Conservation (phyloP, 2,113 vertebrate species). For the Lepisosteus osseus region DNA sequence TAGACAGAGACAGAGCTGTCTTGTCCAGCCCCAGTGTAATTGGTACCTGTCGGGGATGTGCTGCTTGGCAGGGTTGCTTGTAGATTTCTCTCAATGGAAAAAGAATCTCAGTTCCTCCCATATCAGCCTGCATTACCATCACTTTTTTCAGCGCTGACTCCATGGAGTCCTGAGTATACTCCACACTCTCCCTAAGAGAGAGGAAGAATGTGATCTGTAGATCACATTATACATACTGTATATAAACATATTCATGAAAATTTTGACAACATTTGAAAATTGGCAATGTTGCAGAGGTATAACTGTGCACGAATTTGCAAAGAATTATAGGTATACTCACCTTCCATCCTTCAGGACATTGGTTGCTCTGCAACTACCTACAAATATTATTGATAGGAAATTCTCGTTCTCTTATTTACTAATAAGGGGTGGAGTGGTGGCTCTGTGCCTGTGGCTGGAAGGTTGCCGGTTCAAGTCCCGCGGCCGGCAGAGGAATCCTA, state of each 20-base stretch:
- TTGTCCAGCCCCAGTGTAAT: background rate
- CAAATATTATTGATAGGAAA: background rate
- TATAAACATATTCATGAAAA: background rate
- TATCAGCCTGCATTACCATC: constrained; percentile 48
- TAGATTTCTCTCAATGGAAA: constrained; percentile 65
- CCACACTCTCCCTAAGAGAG: constrained; percentile 66
- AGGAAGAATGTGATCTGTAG: background rate
- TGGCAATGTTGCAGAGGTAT: background rate
- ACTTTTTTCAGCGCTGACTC: constrained; percentile 60
- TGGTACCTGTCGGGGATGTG: constrained; percentile 68
- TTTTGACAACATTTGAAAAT: background rate
- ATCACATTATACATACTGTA: background rate
- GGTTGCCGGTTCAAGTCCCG: too few relatives aligned
- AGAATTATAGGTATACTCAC: background rate
- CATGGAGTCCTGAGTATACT: constrained; percentile 71
- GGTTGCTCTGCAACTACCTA: background rate
- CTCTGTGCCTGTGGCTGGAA: too few relatives aligned
- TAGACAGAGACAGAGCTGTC: background rate
- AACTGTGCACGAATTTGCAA: background rate
- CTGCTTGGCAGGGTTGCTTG: constrained; percentile 47
- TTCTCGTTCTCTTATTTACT: too few relatives aligned
- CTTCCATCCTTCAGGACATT: background rate
- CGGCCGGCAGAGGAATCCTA: too few relatives aligned
- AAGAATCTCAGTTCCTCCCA: constrained; percentile 77
- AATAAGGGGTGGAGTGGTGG: too few relatives aligned